Base-by-base conservation (phyloP, 2,113 vertebrate species). In the Corydoras maculifer region DNA sequence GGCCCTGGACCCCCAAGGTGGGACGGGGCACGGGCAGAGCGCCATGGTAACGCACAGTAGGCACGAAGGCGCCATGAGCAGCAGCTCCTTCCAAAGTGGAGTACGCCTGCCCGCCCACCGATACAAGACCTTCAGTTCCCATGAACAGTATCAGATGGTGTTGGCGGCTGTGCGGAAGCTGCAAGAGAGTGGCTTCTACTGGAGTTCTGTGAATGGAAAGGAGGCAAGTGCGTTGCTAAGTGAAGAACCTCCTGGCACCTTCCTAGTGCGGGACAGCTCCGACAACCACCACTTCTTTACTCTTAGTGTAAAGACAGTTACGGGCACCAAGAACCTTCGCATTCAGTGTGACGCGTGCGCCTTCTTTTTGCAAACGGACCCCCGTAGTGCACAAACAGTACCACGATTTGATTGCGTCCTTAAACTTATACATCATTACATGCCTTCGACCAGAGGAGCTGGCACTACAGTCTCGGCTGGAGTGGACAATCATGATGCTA, bases 241-340 rank as follows among this genome's bases (percentile, higher is more conserved):
- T 76, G 57, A 91, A 0, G 93, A 99, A 78, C 90, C 93, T 0
- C 89, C 94, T 0, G 97, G 97, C 60, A 98, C 97, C 79, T 99
- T 99, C 82, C 90, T 99, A 76, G 92, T 99, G 84, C 93, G 97
- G 3, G 97, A 99, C 90, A 98, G 96, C 81, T 98, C 97, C 0
- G 96, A 99, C 87, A 91, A 93, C 88, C 92, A 90, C 75, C 93
- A 99, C 86, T 96, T 99, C 89, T 99, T 99, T 88, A 98, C 96
- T 18, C 92, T 99, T 70, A 98, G 95, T 0, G 93, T 99, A 62
- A 94, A 97, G 85, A 99, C 97, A 0, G 85, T 88, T 70, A 92
- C 91, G 0, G 97, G 97, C 68, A 96, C 95, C 81, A 99, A 95
- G 85, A 99, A 98, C 86, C 85, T 99, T 76, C 93, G 97, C 78